Evolutionary conservation across 1,140 invertebrate genomes (phyloP), one percentile per base, ranked within the genome.

Genomic region (Megathymus violae): DNA sequence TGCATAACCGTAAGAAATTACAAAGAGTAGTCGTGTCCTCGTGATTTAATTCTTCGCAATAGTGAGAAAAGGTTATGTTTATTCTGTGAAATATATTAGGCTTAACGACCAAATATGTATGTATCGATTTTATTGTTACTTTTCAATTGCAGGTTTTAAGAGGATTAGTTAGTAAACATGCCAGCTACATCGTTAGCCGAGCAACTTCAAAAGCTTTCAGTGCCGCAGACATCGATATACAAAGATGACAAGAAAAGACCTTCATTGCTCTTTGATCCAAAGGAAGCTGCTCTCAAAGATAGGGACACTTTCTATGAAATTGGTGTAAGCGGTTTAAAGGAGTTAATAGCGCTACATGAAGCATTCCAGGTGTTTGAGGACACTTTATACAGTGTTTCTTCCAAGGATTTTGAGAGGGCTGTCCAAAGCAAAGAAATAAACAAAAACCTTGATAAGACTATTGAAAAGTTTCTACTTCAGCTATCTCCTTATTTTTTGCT

Each of bases 401-500:
- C 95, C 2, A 94, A 95, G 65, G 93, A 93, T 64, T 93, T 98
- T 70, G 96, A 98, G 85, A 93, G 98, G 68, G 93, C 95, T 17
- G 93, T 98, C 0, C 93, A 97, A 82, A 93, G 93, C 51, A 88
- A 92, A 47, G 94, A 95, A 70, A 91, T 94, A 0, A 99, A 99
- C 81, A 83, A 94, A 54, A 93, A 95, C 77, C 85, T 99, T 13
- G 92, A 98, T 91, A 83, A 92, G 36, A 92, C 91, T 6, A 96
- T 99, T n/a, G 92, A 94, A 47, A 94, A 95, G 61, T 99, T 98
- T 91, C 82, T 99, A 0, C 82, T 95, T 31, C 88, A 95, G 31
- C 69, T 98, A 6, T 97, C 97, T 0, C 98, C 98, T 3, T 98
- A 98, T 85, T 95, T 99, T 73, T 84, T 97, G 27, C 83, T 98